Evolutionary conservation across 2,113 vertebrate species (phyloP), one percentile per base, ranked within the genome.

Genomic region (Bucco capensis): DNA sequence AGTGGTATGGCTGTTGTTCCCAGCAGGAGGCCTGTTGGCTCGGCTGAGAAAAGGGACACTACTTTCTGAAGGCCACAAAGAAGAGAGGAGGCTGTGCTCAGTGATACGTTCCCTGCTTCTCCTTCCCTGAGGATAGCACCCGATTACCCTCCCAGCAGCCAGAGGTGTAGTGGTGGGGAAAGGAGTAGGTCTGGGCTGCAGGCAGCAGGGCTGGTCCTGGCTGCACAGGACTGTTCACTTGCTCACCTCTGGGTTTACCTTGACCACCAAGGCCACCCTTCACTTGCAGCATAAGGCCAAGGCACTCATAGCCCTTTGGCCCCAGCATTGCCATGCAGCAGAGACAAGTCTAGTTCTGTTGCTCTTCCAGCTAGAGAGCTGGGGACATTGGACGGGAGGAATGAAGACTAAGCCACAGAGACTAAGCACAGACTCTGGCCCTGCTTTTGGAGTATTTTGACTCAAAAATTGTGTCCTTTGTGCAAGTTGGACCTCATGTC

Each of bases 251-350:
- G 0, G 19, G 10, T 47, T 28, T 12, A 22, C 38, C 47, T 67
- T 1, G 1, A 27, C 28, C 44, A 35, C 49, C 65, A 62, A 27
- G 31, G 33, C 33, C 53, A 58, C 10, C 27, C 31, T 30, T 72
- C 27, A 2, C 38, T 17, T n/a, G 21, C 72, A 71, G 81, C 8
- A 1, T 16, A 10, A 1, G 2, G 27, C 51, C 0, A 0, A 47
- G 35, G 31, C 40, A n/a, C 61, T 44, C 7, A 0, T n/a, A 28
- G 15, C 24, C 16, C 5, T 13, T 35, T 31, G 49, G 19, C 21
- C 21, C 6, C 2, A 46, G 54, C n/a, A 31, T 3, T 24, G 40
- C 49, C n/a, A 8, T 18, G 40, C 60, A 81, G 78, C 49, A 46
- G 28, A 37, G 28, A 31, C 31, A 40, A 38, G 28, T 2, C 58